phyloP scores from a whole-genome alignment of 2,113 vertebrate genomes.

The Buteo buteo region DNA sequence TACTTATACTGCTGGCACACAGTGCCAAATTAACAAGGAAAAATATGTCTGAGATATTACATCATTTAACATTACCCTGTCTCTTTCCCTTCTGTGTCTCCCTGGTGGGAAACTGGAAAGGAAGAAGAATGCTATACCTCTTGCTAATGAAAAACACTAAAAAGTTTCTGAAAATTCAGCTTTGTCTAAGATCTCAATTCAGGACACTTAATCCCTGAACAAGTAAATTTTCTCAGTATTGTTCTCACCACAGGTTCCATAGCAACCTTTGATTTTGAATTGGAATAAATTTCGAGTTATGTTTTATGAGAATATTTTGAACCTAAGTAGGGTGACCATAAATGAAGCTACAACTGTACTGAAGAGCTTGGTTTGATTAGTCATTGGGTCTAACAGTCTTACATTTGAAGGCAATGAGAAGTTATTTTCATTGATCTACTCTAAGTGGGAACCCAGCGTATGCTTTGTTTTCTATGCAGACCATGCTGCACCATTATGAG shows the following conservation, averaged over 20 bases:
- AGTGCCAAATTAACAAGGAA: background rate
- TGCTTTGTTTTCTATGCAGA: background rate
- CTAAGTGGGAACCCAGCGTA: background rate
- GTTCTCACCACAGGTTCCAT: background rate
- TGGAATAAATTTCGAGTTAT: background rate
- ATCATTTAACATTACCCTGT: background rate
- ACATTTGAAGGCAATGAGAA: background rate
- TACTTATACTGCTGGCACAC: background rate
- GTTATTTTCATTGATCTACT: background rate
- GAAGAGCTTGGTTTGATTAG: background rate
- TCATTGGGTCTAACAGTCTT: background rate
- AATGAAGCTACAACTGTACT: background rate
- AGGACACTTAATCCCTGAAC: background rate
- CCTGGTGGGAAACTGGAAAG: background rate
- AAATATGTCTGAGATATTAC: background rate
- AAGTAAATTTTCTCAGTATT: background rate
- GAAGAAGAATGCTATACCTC: background rate
- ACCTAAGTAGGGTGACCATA: background rate
- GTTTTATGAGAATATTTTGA: background rate
- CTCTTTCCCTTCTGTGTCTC: background rate
- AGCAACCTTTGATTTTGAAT: background rate
- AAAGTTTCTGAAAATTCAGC: background rate
- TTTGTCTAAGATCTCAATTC: background rate
- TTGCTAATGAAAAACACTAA: background rate
- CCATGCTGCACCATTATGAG: rapidly evolving